Evolutionary conservation across 2,113 vertebrate species (phyloP).

Genomic region (Meles meles): DNA sequence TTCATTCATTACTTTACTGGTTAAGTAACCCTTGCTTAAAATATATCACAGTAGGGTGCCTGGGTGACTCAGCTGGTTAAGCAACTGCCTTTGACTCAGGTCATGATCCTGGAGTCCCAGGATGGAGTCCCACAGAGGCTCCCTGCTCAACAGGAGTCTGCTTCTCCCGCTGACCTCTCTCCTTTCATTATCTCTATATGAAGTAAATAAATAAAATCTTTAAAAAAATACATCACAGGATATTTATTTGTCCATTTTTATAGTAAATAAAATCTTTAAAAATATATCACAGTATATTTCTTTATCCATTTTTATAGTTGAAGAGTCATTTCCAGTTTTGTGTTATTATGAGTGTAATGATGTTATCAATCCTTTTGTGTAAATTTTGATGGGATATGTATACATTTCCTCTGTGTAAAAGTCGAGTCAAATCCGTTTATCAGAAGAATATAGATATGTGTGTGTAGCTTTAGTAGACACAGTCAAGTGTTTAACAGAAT

Average conservation of each 20-base stretch:
- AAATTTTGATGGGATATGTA: background rate
- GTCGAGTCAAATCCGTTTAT: background rate
- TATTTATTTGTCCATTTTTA: no score
- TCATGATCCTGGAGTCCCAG: no score
- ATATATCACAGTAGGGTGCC: no score
- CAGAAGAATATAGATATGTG: background rate
- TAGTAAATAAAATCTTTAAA: no score
- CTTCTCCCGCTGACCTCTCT: no score
- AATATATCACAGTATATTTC: background rate
- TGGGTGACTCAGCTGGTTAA: no score
- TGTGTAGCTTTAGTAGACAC: background rate
- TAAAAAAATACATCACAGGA: no score
- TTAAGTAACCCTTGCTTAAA: background rate
- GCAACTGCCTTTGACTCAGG: no score
- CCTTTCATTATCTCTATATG: no score
- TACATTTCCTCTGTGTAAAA: background rate
- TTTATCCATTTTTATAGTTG: background rate
- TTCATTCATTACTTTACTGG: background rate
- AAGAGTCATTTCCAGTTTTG: background rate
- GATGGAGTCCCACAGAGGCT: no score
- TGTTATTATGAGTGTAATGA: background rate
- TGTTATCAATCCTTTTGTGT: background rate
- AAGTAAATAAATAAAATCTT: no score
- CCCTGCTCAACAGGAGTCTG: no score
- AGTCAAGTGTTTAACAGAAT: background rate